These are phyloP conservation scores for Trichosurus vulpecula DNA, from an alignment of 2,797 vertebrate species.

Conservation along the genomic window DNA sequence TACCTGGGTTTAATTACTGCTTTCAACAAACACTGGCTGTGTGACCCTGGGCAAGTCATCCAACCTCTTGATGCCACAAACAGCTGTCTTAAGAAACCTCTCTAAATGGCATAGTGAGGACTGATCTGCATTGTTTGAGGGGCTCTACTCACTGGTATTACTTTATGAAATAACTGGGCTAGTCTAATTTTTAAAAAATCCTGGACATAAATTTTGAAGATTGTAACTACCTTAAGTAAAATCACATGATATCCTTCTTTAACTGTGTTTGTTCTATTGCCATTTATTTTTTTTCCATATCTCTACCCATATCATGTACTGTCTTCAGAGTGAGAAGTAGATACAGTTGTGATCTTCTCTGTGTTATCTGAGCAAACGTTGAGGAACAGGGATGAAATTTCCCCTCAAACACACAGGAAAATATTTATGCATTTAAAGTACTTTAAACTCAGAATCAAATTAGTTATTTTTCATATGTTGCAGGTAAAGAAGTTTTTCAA, in stretches of 20 bases:
- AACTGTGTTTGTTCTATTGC: neutral
- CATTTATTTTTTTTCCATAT: constrained; percentile 18
- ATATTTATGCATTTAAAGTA: constrained; percentile 30
- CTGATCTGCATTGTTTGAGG: neutral
- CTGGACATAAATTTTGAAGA: neutral
- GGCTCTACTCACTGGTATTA: neutral
- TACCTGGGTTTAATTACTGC: neutral
- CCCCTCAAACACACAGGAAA: constrained; percentile 19
- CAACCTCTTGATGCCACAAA: neutral
- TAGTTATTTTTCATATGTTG: constrained; percentile 60
- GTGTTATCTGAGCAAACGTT: constrained; percentile 12
- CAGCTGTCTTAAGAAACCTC: neutral
- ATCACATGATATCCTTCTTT: neutral
- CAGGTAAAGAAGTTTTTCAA: constrained; percentile 55
- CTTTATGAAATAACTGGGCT: neutral
- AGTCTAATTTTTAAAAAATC: neutral
- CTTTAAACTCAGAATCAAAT: constrained; percentile 42
- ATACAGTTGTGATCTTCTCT: neutral
- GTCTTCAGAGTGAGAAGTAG: constrained; percentile 28
- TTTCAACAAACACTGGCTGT: neutral
- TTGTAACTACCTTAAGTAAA: neutral
- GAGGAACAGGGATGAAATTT: neutral
- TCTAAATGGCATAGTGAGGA: neutral
- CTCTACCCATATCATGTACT: constrained; percentile 10
- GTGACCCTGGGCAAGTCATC: neutral